A percentile compares a stretch with the other conserved stretches of the same genome.
phyloP scores from a whole-genome alignment of 2,888 invertebrate genomes.

The Morpho helenor region DNA sequence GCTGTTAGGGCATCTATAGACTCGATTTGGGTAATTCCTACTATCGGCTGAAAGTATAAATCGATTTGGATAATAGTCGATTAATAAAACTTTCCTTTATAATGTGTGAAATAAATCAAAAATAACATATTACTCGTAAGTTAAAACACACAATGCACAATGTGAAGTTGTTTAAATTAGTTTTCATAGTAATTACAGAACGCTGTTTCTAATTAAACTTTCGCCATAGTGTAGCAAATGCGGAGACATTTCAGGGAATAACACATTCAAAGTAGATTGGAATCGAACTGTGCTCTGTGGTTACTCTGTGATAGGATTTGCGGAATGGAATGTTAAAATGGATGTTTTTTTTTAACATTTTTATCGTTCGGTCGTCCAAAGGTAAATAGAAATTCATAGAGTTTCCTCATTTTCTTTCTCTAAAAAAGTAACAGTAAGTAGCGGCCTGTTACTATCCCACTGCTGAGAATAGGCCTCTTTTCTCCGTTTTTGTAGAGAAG shows the following conservation, averaged over 20 bases:
- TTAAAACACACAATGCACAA: conserved; percentile 2
- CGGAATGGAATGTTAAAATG: conserved; percentile 24
- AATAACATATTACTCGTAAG: neutral
- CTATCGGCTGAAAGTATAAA: no score
- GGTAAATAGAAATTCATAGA: no score
- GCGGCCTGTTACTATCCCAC: no score
- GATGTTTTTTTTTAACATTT: conserved; percentile 10
- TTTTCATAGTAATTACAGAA: conserved; percentile 7
- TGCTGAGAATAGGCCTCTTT: no score
- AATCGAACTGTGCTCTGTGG: conserved; percentile 19
- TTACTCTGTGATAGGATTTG: conserved; percentile 24
- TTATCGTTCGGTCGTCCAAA: neutral
- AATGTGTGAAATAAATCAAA: no score
- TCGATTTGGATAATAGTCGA: no score
- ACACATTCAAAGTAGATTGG: conserved; percentile 16
- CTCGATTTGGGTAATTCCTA: no score
- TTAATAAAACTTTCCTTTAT: no score
- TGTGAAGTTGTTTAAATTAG: conserved; percentile 5
- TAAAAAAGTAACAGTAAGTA: no score
- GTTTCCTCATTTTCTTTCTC: no score
- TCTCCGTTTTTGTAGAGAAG: no score
- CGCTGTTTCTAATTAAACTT: conserved; percentile 9
- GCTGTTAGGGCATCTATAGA: no score
- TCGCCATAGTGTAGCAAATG: conserved; percentile 4
- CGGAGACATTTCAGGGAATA: conserved; percentile 13